A percentile compares a stretch with the other conserved stretches of the same genome.
Conservation (phyloP, 2,888 invertebrate species). For the Drosophila neotestacea region DNA sequence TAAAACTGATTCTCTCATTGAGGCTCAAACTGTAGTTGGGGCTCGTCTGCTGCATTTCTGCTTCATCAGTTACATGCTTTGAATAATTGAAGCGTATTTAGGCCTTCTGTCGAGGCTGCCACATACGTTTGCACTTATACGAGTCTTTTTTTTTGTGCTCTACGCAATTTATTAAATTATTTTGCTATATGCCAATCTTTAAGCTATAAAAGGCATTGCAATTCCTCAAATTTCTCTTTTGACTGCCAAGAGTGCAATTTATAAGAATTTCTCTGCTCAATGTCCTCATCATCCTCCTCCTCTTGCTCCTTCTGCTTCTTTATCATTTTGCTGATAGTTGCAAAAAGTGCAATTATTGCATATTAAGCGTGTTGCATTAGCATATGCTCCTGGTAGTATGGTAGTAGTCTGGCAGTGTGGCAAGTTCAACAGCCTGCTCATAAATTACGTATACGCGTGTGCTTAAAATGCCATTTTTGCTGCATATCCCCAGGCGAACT, state of each 20-base stretch:
- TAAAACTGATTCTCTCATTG: slow-evolving; percentile 48
- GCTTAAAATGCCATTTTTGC: slow-evolving; percentile 66
- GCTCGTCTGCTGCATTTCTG: slow-evolving; percentile 68
- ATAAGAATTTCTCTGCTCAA: slow-evolving; percentile 2
- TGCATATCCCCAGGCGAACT: slow-evolving; percentile 75
- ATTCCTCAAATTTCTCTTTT: slow-evolving; percentile 12
- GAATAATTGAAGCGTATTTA: slow-evolving; percentile 81
- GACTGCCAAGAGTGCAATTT: slow-evolving; percentile 33
- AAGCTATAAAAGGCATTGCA: slow-evolving; percentile 33
- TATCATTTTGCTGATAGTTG: slow-evolving; percentile 50
- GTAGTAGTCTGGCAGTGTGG: slow-evolving; percentile 6
- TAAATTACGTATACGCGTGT: slow-evolving; percentile 51
- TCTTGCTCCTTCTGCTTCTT: not conserved
- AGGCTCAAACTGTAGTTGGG: slow-evolving; percentile 24
- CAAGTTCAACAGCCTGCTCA: slow-evolving; percentile 52
- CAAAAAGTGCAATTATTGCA: slow-evolving; percentile 65
- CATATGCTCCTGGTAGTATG: slow-evolving; percentile 29
- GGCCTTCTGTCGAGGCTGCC: slow-evolving; percentile 30
- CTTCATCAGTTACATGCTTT: slow-evolving; percentile 83
- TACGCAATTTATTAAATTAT: slow-evolving; percentile 61
- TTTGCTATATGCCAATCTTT: slow-evolving; percentile 24
- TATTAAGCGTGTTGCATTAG: slow-evolving; percentile 59
- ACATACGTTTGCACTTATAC: not conserved
- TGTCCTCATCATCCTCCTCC: not conserved
- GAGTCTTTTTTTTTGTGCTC: not conserved